These are phyloP conservation scores for Patella vulgata DNA, from an alignment of 1,140 invertebrate genomes.

Conservation along the genomic window DNA sequence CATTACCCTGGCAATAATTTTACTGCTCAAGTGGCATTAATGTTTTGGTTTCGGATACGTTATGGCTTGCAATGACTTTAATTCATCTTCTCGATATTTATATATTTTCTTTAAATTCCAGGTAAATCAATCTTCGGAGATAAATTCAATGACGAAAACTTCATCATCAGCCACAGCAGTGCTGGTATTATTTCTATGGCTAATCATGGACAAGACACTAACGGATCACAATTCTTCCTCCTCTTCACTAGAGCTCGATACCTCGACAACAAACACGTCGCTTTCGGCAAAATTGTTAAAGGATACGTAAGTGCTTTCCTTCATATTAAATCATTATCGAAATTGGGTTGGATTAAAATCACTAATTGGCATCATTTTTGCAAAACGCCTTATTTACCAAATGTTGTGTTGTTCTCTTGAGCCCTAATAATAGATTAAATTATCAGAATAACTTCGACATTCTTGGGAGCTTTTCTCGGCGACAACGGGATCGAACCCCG, in stretches of 20 bases:
- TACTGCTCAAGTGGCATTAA: too few relatives aligned
- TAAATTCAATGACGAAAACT: conserved; percentile 73
- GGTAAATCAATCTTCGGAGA: conserved; percentile 92
- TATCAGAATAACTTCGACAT: too few relatives aligned
- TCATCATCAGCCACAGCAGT: conserved; percentile 50
- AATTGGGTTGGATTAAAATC: too few relatives aligned
- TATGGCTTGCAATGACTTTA: too few relatives aligned
- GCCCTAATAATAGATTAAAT: too few relatives aligned
- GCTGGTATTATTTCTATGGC: conserved; percentile 62
- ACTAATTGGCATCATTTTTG: too few relatives aligned
- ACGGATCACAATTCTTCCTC: conserved; percentile 69
- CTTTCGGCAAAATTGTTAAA: conserved; percentile 87
- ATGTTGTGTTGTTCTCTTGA: too few relatives aligned
- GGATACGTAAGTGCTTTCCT: conserved; percentile 45
- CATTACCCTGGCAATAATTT: too few relatives aligned
- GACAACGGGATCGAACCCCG: too few relatives aligned
- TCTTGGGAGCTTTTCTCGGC: too few relatives aligned
- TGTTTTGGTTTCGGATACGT: too few relatives aligned
- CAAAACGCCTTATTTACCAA: too few relatives aligned
- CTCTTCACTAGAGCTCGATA: conserved; percentile 92
- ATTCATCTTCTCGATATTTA: not conserved
- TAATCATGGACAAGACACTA: conserved; percentile 62
- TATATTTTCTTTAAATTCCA: conserved; percentile 54
- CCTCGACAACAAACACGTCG: conserved; percentile 92
- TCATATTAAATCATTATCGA: not conserved